Conservation (phyloP, 1,140 invertebrate genomes). For the Eurytemora carolleeae region DNA sequence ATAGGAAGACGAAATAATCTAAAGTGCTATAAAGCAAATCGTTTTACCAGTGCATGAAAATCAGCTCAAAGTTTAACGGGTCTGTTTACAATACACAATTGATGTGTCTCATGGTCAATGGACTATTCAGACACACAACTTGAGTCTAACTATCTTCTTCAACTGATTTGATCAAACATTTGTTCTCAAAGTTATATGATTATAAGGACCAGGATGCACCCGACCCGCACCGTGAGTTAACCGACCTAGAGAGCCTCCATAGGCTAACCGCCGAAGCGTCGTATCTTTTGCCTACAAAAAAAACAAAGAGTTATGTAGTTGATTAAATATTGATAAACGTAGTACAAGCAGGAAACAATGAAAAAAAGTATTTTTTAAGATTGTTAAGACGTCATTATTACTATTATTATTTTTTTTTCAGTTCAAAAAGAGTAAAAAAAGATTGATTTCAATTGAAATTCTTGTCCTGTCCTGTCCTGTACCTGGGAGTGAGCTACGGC, state of each 20-base stretch:
- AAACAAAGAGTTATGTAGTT: neutral
- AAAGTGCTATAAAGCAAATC: no score
- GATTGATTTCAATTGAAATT: neutral
- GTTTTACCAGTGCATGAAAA: no score
- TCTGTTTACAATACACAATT: no score
- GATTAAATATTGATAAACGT: neutral
- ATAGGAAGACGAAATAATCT: no score
- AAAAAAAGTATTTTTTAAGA: no score
- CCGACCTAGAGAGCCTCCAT: conserved; percentile 5
- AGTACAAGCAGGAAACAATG: neutral
- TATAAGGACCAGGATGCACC: neutral
- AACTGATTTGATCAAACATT: neutral
- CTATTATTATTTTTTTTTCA: neutral
- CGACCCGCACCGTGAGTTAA: neutral
- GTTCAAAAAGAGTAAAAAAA: neutral
- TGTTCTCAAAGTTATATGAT: neutral
- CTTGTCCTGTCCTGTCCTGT: neutral
- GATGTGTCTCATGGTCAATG: no score
- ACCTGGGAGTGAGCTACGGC: conserved; percentile 57
- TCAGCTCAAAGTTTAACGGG: no score
- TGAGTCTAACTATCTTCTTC: no score
- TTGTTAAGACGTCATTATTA: neutral
- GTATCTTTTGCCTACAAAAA: neutral
- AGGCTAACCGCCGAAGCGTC: neutral
- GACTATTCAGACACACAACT: no score